Evolutionary conservation across 2,888 invertebrate genomes (phyloP).

Genomic region (Pachycephus smyrnensis): DNA sequence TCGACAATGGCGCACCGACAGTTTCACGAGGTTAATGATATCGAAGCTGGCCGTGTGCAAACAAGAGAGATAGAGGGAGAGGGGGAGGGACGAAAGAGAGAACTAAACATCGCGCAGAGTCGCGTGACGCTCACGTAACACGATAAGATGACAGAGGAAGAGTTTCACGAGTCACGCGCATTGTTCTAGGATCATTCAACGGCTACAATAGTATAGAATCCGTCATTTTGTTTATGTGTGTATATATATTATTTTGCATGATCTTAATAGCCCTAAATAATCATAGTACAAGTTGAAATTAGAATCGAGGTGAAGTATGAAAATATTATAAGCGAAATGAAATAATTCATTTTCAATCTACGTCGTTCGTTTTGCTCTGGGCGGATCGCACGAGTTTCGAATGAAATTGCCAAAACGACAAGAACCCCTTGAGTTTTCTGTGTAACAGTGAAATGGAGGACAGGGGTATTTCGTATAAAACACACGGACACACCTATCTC

Average conservation of each 20-base stretch:
- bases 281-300: neutral
- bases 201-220: neutral
- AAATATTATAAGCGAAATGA: too few species aligned
- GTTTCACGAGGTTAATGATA: too few species aligned
- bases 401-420: neutral
- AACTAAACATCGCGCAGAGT: neutral
- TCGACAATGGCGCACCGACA: too few species aligned
- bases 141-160: neutral
- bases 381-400: neutral
- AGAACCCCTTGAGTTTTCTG: neutral
- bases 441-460: neutral
- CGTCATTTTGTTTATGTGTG: neutral
- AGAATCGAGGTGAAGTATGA: neutral
- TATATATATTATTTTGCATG: too few species aligned
- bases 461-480: neutral
- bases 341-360: neutral
- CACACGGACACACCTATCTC: neutral
- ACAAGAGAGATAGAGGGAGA: neutral
- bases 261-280: too few species aligned
- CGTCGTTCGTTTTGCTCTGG: neutral
- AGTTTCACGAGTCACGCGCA: neutral
- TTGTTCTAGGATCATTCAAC: neutral
- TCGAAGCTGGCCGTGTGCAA: too few species aligned
- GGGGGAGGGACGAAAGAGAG: neutral
- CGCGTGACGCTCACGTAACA: neutral